Percentiles rank a stretch among this genome's conserved stretches.
phyloP scores from a whole-genome alignment of 2,888 invertebrate genomes.

The Perithous albicinctus region DNA sequence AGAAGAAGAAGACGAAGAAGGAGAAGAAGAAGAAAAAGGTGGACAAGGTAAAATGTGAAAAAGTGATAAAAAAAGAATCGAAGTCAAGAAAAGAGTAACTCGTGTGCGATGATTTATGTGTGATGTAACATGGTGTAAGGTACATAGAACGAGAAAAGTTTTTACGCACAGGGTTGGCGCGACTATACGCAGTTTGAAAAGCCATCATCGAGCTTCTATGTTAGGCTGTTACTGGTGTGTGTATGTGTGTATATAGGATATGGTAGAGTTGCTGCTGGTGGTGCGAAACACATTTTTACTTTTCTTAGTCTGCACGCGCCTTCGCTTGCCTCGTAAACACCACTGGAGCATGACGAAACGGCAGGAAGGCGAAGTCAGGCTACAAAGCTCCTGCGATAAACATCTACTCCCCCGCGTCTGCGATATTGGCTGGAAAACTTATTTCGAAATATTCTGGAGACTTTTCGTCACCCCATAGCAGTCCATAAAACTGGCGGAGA shows the following conservation, averaged over 20 bases:
- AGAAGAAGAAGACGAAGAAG: too few species aligned
- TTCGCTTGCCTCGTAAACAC: slow-evolving; percentile 16
- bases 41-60: too few species aligned
- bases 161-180: slow-evolving; percentile 3
- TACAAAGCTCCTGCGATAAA: slow-evolving; percentile 10
- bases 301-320: slow-evolving; percentile 19
- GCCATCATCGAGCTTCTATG: neutral
- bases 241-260: too few species aligned
- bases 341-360: slow-evolving; percentile 22
- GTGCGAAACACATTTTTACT: slow-evolving; percentile 21
- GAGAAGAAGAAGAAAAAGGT: neutral
- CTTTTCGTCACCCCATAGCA: neutral
- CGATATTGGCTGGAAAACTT: neutral
- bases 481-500: neutral
- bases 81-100: slow-evolving; percentile 19
- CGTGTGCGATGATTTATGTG: slow-evolving; percentile 1
- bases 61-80: slow-evolving; percentile 18
- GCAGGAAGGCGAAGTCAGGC: neutral
- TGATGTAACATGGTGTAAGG: neutral
- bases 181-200: slow-evolving; percentile 16
- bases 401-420: neutral
- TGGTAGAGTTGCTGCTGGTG: neutral
- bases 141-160: slow-evolving; percentile 15
- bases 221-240: neutral
- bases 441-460: neutral